Evolutionary conservation across 1,140 invertebrate species (phyloP).

Genomic region (Homalodisca vitripennis): DNA sequence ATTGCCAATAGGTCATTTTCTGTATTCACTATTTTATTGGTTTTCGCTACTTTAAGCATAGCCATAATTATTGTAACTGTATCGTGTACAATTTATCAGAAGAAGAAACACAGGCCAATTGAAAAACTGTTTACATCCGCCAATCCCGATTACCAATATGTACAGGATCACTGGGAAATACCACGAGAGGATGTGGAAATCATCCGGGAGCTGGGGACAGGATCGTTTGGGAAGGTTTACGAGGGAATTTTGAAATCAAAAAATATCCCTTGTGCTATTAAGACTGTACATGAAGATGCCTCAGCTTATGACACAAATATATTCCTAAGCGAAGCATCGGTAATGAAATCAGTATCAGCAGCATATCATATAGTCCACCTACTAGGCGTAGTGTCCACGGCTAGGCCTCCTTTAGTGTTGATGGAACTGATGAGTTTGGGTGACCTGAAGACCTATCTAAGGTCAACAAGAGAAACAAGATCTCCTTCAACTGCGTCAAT

Average conservation of each 20-base stretch:
- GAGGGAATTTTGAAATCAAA: slow-evolving; percentile 63
- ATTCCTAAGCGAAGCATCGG: slow-evolving; percentile 94
- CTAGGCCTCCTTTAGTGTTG: slow-evolving; percentile 87
- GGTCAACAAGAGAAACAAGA: slow-evolving; percentile 48
- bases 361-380: slow-evolving; percentile 92
- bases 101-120: neutral
- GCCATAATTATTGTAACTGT: slow-evolving; percentile 29
- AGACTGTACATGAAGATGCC: slow-evolving; percentile 92
- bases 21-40: neutral
- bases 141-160: slow-evolving; percentile 56
- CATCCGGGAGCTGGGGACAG: slow-evolving; percentile 82
- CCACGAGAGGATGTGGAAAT: slow-evolving; percentile 78
- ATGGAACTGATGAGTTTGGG: slow-evolving; percentile 98
- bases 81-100: neutral
- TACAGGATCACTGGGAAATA: slow-evolving; percentile 95
- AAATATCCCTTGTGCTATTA: slow-evolving; percentile 74
- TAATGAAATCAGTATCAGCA: slow-evolving; percentile 81
- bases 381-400: slow-evolving; percentile 89
- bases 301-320: slow-evolving; percentile 70
- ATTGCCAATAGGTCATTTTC: neutral
- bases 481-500: slow-evolving; percentile 52
- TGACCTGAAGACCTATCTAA: slow-evolving; percentile 90
- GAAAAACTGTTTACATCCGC: slow-evolving; percentile 36
- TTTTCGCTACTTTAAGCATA: slow-evolving; percentile 23
- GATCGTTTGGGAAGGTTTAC: slow-evolving; percentile 95